Percentiles rank a stretch among this genome's conserved stretches.
These are phyloP conservation scores for Rhea pennata DNA, from an alignment of 2,113 vertebrate species.

Conservation along the genomic window DNA sequence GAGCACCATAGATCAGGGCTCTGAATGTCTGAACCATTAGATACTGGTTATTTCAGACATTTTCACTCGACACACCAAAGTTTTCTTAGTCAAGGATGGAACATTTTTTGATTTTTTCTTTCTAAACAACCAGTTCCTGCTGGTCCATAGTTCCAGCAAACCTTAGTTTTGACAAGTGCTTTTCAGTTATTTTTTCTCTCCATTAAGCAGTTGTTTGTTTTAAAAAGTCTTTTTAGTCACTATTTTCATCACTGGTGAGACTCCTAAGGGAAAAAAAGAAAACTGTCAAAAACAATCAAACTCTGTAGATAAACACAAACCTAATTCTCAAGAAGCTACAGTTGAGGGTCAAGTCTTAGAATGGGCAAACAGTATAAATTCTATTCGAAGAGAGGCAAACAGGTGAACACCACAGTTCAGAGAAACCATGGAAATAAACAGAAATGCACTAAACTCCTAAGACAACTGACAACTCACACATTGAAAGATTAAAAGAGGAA, in stretches of 20 bases:
- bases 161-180: too few species aligned
- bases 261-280: neutral
- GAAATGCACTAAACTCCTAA: neutral
- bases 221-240: too few species aligned
- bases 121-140: too few species aligned
- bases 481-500: neutral
- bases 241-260: neutral
- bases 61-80: too few species aligned
- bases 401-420: neutral
- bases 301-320: neutral
- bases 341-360: neutral
- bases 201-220: neutral
- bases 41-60: too few species aligned
- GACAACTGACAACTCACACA: neutral
- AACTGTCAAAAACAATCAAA: neutral
- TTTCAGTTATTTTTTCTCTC: neutral
- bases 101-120: too few species aligned
- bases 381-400: neutral
- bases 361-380: neutral
- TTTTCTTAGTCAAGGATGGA: too few species aligned
- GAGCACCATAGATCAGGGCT: too few species aligned
- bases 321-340: neutral
- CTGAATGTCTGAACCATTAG: too few species aligned
- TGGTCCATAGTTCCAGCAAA: too few species aligned
- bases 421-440: neutral